phyloP scores from a whole-genome alignment of 2,797 vertebrate genomes.

The Acanthopagrus latus region DNA sequence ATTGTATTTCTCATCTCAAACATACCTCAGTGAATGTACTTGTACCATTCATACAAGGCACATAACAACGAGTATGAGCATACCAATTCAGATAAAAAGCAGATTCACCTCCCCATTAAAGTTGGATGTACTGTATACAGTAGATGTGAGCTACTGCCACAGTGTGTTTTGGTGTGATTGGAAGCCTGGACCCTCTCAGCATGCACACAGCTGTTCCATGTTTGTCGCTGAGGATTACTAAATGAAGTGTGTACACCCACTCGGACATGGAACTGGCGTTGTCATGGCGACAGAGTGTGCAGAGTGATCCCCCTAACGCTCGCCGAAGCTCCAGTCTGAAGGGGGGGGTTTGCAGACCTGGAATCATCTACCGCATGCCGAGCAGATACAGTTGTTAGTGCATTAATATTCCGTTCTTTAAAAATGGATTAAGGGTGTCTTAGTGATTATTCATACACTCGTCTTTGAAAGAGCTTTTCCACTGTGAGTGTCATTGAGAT shows the following conservation, averaged over 20 bases:
- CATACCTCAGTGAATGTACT: neutral
- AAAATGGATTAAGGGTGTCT: conserved; percentile 79
- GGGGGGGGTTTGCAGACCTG: conserved; percentile 66
- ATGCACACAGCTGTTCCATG: conserved; percentile 78
- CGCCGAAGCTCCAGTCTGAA: conserved; percentile 56
- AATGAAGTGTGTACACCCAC: conserved; percentile 83
- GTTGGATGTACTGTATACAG: conserved; percentile 12
- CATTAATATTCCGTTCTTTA: conserved; percentile 79
- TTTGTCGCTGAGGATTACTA: conserved; percentile 81
- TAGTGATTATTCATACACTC: conserved; percentile 81
- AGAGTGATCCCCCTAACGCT: conserved; percentile 73
- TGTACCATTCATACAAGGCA: neutral
- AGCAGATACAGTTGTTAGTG: conserved; percentile 78
- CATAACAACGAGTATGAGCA: neutral
- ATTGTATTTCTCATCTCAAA: conserved; percentile 45
- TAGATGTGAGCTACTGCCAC: conserved; percentile 32
- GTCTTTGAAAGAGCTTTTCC: conserved; percentile 76
- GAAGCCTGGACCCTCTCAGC: conserved; percentile 68
- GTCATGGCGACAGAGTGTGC: conserved; percentile 85
- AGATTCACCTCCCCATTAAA: conserved; percentile 5
- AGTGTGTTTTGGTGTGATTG: conserved; percentile 75
- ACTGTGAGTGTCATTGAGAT: conserved; percentile 73
- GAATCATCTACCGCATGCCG: conserved; percentile 67
- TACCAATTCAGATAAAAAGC: conserved; percentile 4
- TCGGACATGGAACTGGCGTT: conserved; percentile 83